These are phyloP conservation scores for Leptogaster cylindrica DNA, from an alignment of 2,888 invertebrate genomes.

Conservation along the genomic window DNA sequence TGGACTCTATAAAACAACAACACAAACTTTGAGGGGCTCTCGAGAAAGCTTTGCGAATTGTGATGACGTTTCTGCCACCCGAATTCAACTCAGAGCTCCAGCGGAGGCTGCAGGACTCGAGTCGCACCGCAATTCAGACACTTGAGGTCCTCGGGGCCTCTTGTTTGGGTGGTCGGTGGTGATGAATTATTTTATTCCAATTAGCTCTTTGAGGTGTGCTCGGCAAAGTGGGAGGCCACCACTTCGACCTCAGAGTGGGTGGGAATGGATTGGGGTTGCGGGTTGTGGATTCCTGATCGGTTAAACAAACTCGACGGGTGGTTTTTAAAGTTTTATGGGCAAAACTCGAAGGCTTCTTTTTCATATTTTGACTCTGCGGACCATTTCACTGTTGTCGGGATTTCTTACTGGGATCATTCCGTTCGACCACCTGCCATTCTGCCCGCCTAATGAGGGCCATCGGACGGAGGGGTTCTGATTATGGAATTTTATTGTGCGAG, in stretches of 20 bases:
- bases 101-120: not conserved
- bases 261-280: not conserved
- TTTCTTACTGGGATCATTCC: not conserved
- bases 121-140: not conserved
- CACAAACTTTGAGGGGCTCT: slow-evolving; percentile 8
- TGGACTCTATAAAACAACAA: not conserved
- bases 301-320: slow-evolving; percentile 28
- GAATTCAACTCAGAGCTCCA: not conserved
- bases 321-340: slow-evolving; percentile 25
- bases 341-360: slow-evolving; percentile 23
- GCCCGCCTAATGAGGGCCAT: slow-evolving; percentile 9
- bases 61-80: slow-evolving; percentile 12
- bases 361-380: slow-evolving; percentile 23
- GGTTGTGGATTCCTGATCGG: not conserved
- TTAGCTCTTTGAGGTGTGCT: slow-evolving; percentile 24
- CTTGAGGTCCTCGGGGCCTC: slow-evolving; percentile 1
- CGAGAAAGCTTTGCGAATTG: slow-evolving; percentile 18
- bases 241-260: not conserved
- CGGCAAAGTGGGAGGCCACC: not conserved
- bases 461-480: slow-evolving; percentile 1
- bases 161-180: no score
- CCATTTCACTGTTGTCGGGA: slow-evolving; percentile 8
- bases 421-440: not conserved
- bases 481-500: slow-evolving; percentile 4
- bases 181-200: slow-evolving; percentile 33